Base-by-base conservation (phyloP, 2,888 invertebrate species). In the Epinotia demarniana region DNA sequence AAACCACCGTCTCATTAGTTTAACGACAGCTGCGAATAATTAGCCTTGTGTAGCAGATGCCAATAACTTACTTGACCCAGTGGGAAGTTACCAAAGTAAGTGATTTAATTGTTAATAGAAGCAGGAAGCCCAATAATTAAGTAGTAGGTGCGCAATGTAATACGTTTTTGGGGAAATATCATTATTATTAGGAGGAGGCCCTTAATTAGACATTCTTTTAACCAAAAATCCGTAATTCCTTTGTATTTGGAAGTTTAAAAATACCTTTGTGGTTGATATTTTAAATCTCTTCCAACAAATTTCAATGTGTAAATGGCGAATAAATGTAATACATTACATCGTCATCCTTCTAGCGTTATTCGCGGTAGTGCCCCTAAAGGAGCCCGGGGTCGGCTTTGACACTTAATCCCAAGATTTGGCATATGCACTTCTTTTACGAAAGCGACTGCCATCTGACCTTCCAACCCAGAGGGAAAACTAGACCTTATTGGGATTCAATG, bases 11-110 rank as follows among this genome's bases (percentile, higher is more conserved):
- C 69, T 69, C 62, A 61, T 18, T 27, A 68, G n/a, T 61, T 13
- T 43, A 49, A 64, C 70, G 49, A 33, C 46, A 58, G 63, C 63
- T 64, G 74, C 18, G 74, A 70, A 70, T 75, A 75, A 75, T 75
- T 75, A 70, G 63, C 33, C 57, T 33, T 43, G 27, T 49, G 74
- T 70, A 75, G 69, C 63, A 69, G 70, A 58, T 75, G 70, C 49
- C 49, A 58, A 64, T 75, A 58, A 75, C 63, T 75, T 70, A 60
- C 49, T 70, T 33, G 74, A 64, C 64, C 68, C 53, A 33, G n/a
- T 57, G 27, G n/a, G 23, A 12, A 69, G 33, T 67, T 68, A 62
- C 55, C 5, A n/a, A 33, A 33, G 49, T 23, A 57, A 19, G 8
- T 70, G 58, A 70, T 64, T 33, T 64, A 60, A 67, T 33, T 67